Percentiles rank a stretch among this genome's conserved stretches.
Conservation (phyloP, 2,113 vertebrate genomes). For the Corythoichthys intestinalis region DNA sequence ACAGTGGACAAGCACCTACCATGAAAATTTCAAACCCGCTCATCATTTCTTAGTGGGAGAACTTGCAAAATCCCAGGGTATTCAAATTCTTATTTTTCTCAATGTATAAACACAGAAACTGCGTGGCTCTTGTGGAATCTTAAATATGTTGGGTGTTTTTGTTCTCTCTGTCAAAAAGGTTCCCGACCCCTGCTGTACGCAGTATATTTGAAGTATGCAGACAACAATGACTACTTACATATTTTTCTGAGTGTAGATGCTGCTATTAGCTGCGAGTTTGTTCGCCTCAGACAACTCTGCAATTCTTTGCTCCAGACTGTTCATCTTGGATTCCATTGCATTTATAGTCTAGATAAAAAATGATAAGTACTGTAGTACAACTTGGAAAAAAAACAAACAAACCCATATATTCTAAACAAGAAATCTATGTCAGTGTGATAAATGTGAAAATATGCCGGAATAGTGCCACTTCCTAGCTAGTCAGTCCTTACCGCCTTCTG, state of each 20-base stretch:
- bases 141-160: too few species aligned
- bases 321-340: slow-evolving; percentile 98
- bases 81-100: too few species aligned
- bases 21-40: too few species aligned
- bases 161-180: too few species aligned
- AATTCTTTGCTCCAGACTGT: slow-evolving; percentile 95
- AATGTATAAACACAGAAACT: too few species aligned
- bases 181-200: background rate
- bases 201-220: background rate
- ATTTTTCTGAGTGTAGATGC: slow-evolving; percentile 97
- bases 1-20: too few species aligned
- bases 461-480: slow-evolving; percentile 34
- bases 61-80: too few species aligned
- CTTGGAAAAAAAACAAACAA: slow-evolving; percentile 14
- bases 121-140: too few species aligned
- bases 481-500: slow-evolving; percentile 89
- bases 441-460: slow-evolving; percentile 44
- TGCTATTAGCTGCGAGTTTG: slow-evolving; percentile 97
- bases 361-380: background rate
- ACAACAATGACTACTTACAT: slow-evolving; percentile 79
- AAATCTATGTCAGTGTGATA: slow-evolving; percentile 61
- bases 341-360: slow-evolving; percentile 85
- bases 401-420: slow-evolving; percentile 24
- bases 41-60: too few species aligned
- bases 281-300: slow-evolving; percentile 95